A percentile compares a stretch with the other conserved stretches of the same genome.
Conservation (phyloP, 2,888 invertebrate species). For the Phrixothrix hirtus region DNA sequence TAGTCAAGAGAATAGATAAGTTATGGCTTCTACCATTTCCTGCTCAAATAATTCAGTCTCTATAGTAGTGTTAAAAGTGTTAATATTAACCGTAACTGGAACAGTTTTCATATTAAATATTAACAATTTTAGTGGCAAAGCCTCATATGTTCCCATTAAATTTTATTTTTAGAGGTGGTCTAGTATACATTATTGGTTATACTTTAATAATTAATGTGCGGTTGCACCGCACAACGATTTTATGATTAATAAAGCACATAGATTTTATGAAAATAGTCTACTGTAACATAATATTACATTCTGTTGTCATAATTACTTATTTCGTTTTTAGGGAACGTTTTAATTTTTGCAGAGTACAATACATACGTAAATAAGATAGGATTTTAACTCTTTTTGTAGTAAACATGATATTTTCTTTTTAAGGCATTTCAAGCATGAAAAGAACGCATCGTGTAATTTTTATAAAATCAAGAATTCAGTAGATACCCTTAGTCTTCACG, state of each 20-base stretch:
- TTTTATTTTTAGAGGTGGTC: conserved; percentile 19
- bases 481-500: conserved; percentile 30
- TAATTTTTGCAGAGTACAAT: too few relatives aligned
- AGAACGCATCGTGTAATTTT: conserved; percentile 18
- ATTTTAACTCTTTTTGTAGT: too few relatives aligned
- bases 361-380: too few relatives aligned
- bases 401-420: too few relatives aligned
- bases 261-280: too few relatives aligned
- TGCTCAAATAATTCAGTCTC: conserved; percentile 1
- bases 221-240: too few relatives aligned
- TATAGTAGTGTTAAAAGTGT: conserved; percentile 1
- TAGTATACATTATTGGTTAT: conserved; percentile 7
- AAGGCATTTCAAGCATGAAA: conserved; percentile 11
- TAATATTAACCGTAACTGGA: conserved; percentile 5
- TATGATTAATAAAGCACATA: too few relatives aligned
- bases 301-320: too few relatives aligned
- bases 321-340: too few relatives aligned
- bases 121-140: conserved; percentile 15
- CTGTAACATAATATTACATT: too few relatives aligned
- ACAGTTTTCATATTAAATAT: conserved; percentile 16
- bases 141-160: conserved; percentile 16
- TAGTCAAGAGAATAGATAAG: too few relatives aligned
- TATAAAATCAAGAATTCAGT: conserved; percentile 8
- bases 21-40: too few relatives aligned
- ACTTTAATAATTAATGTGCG: conserved; percentile 4